Evolutionary conservation across 2,888 invertebrate genomes (phyloP).

Genomic region (Antitype chi): DNA sequence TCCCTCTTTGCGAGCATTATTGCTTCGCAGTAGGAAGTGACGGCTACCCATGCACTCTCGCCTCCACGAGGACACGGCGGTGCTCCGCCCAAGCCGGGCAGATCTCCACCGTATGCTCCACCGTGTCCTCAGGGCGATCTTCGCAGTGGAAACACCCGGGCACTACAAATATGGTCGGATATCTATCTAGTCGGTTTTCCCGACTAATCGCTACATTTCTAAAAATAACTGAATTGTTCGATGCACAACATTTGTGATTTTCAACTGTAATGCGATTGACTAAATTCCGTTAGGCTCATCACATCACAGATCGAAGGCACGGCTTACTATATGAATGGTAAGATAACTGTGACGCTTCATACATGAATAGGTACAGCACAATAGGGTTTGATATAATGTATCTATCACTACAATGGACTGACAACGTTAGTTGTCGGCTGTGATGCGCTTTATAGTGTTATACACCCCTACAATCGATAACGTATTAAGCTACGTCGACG

Average conservation of each 20-base stretch:
- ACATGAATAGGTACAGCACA: conserved; percentile 15
- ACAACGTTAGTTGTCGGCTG: conserved; percentile 11
- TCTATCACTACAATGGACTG: conserved; percentile 35
- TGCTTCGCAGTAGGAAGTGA: too few relatives aligned
- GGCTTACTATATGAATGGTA: background rate
- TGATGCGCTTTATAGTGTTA: conserved; percentile 8
- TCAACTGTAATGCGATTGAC: conserved; percentile 1
- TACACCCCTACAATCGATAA: background rate
- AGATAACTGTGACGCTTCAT: conserved; percentile 22
- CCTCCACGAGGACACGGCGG: too few relatives aligned
- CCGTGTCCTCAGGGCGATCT: too few relatives aligned
- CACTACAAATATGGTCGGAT: background rate
- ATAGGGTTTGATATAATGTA: conserved; percentile 30
- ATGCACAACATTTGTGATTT: conserved; percentile 10
- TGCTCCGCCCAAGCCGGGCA: too few relatives aligned
- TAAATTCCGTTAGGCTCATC: conserved; percentile 20
- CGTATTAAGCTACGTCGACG: background rate
- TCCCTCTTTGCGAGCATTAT: too few relatives aligned
- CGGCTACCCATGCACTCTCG: too few relatives aligned
- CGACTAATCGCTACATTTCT: background rate
- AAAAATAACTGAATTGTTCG: background rate
- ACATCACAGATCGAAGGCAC: conserved; percentile 10
- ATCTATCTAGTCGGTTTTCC: background rate
- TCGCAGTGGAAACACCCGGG: too few relatives aligned
- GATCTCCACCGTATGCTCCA: too few relatives aligned